phyloP scores from a whole-genome alignment of 2,113 vertebrate genomes.

The Callionymus lyra region DNA sequence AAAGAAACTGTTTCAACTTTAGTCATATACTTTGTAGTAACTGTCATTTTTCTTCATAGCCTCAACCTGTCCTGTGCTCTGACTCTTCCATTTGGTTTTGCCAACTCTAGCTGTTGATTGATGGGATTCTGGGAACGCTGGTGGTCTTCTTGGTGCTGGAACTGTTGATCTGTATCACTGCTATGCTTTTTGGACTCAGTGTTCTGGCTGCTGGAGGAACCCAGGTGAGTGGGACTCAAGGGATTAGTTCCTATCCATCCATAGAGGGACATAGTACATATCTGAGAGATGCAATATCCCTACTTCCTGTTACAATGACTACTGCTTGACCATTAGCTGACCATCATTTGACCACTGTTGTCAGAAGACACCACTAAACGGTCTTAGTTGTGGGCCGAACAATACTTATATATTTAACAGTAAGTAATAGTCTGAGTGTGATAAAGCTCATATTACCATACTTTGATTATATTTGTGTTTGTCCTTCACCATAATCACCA shows the following conservation, averaged over 20 bases:
- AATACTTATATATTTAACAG: no score
- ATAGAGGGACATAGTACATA: no score
- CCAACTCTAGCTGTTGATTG: slow-evolving; percentile 59
- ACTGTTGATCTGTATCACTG: slow-evolving; percentile 66
- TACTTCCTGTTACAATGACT: no score
- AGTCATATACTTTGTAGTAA: not conserved
- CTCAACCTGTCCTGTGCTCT: not conserved
- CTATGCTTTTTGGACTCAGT: slow-evolving; percentile 68
- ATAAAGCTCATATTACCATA: no score
- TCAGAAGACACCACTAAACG: no score
- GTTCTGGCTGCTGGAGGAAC: slow-evolving; percentile 56
- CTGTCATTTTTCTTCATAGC: not conserved
- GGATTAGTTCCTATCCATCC: not conserved
- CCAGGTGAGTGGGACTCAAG: slow-evolving; percentile 36
- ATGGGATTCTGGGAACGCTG: slow-evolving; percentile 66
- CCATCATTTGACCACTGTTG: no score
- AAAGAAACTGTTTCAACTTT: slow-evolving; percentile 24
- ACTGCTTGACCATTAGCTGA: no score
- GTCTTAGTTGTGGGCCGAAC: no score
- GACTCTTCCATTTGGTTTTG: not conserved
- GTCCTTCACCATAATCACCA: not conserved
- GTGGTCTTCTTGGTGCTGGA: slow-evolving; percentile 71
- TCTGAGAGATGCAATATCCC: no score
- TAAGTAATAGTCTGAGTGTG: no score
- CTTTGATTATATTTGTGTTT: not conserved